phyloP scores from a whole-genome alignment of 2,113 vertebrate genomes.

The Thymallus thymallus region DNA sequence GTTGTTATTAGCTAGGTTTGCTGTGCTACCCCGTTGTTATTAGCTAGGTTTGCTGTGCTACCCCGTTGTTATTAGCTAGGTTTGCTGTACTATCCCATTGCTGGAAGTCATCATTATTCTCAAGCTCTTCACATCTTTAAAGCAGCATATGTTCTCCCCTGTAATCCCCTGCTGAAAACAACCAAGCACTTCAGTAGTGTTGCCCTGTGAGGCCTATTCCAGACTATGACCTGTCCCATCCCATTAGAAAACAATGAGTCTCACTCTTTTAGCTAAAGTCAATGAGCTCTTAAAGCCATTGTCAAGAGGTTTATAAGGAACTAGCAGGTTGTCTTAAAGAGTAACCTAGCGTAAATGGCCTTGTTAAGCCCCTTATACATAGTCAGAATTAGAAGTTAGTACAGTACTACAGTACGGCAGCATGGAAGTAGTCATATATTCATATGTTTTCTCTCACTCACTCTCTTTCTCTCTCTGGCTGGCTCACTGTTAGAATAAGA shows the following conservation, averaged over 20 bases:
- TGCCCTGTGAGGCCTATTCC: constrained; percentile 12
- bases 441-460: no score
- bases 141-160: constrained; percentile 36
- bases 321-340: not conserved
- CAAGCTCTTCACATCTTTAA: constrained; percentile 36
- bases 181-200: constrained; percentile 3
- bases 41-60: no score
- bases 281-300: not conserved
- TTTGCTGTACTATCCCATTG: constrained; percentile 24
- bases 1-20: no score
- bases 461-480: no score
- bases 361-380: no score
- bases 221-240: not conserved
- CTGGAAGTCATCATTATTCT: constrained; percentile 46
- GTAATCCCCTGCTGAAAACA: constrained; percentile 33
- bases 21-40: no score
- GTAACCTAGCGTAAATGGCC: no score
- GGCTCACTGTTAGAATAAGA: no score
- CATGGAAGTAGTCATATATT: no score
- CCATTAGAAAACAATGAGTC: not conserved
- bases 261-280: not conserved
- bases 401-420: no score
- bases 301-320: not conserved
- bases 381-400: no score
- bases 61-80: constrained; percentile 30